Conservation (phyloP, 2,797 vertebrate species). For the Picus viridis region DNA sequence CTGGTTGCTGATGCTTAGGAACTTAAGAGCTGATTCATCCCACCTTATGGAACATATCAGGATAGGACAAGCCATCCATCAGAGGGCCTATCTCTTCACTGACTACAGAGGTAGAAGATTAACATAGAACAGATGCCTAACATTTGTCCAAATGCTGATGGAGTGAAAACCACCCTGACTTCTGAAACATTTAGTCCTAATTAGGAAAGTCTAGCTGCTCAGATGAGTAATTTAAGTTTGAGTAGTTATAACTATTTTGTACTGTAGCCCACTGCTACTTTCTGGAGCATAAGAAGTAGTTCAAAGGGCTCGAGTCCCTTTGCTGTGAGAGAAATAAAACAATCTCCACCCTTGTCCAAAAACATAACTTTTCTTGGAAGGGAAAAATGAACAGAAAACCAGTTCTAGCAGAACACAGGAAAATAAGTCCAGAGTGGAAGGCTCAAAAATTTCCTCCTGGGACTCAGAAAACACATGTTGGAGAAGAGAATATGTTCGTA, state of each 20-base stretch:
- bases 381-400: constrained; percentile 42
- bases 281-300: constrained; percentile 32
- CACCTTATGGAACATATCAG: neutral
- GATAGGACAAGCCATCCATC: neutral
- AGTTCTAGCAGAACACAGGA: constrained; percentile 30
- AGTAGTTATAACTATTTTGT: constrained; percentile 50
- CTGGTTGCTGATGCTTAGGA: neutral
- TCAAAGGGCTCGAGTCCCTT: constrained; percentile 8
- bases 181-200: constrained; percentile 33
- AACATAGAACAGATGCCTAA: constrained; percentile 21
- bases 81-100: neutral
- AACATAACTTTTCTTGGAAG: constrained; percentile 46
- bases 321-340: constrained; percentile 53
- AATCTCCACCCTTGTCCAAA: constrained; percentile 46
- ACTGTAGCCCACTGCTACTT: constrained; percentile 47
- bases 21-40: neutral
- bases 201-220: neutral
- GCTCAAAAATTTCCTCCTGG: constrained; percentile 21
- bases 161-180: constrained; percentile 14
- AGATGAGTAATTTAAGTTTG: constrained; percentile 36
- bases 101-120: neutral
- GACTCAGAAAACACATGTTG: constrained; percentile 13
- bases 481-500: neutral
- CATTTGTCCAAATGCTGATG: neutral
- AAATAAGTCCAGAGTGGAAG: constrained; percentile 27